Evolutionary conservation across 2,113 vertebrate species (phyloP).

Genomic region (Deroptyus accipitrinus): DNA sequence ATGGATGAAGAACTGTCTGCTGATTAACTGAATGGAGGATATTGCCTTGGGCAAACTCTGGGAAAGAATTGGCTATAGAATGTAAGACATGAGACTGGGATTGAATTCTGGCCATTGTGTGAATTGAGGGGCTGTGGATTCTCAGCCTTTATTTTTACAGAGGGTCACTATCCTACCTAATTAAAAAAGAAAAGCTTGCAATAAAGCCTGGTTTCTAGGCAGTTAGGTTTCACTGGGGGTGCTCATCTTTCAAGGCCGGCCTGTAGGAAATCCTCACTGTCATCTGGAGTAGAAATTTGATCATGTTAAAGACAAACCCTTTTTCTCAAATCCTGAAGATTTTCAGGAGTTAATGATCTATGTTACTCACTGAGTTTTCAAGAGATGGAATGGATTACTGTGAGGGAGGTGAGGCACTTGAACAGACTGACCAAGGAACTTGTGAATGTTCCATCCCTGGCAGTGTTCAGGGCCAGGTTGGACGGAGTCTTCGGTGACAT

Average conservation of each 20-base stretch:
- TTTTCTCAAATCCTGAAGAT: not conserved
- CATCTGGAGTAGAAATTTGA: not conserved
- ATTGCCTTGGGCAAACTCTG: not conserved
- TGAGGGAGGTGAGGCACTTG: not conserved
- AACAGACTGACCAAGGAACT: not conserved
- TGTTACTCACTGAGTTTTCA: not conserved
- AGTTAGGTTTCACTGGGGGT: not conserved
- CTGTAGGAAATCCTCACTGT: not conserved
- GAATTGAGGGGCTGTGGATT: not conserved
- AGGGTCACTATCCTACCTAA: not conserved
- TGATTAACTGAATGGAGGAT: not conserved
- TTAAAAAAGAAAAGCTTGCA: not conserved
- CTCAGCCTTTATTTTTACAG: not conserved
- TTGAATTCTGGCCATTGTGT: not conserved
- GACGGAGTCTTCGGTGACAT: not conserved
- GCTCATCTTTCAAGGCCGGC: not conserved
- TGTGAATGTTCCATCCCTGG: not conserved
- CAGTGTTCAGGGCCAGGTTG: not conserved
- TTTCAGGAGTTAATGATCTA: not conserved
- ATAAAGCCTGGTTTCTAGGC: not conserved
- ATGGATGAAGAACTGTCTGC: not conserved
- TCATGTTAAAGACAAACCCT: not conserved
- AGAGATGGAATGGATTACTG: not conserved
- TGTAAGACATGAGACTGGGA: not conserved
- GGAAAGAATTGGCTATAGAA: not conserved